Evolutionary conservation across 30 jellyfish, hydroid and myxozoan genomes (phyloP).

Genomic region (Mastigias papua): DNA sequence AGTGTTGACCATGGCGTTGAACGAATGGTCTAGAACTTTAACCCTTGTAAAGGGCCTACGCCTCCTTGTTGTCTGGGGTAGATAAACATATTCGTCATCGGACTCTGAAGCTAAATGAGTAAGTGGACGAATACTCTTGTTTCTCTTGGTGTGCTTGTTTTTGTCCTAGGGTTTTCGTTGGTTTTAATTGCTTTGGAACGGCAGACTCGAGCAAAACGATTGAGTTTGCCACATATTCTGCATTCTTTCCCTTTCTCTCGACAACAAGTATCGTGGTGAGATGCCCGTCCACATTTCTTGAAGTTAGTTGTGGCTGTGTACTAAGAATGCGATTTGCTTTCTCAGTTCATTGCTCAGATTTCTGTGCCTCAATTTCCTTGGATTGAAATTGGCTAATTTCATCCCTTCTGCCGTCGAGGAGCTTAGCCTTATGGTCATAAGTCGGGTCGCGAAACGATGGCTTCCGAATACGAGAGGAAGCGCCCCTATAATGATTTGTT

Average conservation of each 20-base stretch:
- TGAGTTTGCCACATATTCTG: conserved; percentile 16
- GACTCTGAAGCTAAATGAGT: conserved; percentile 17
- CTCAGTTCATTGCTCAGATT: too few species aligned
- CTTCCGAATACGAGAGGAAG: conserved; percentile 24
- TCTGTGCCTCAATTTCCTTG: too few species aligned
- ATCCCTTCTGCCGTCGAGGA: not conserved
- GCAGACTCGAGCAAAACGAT: conserved; percentile 46
- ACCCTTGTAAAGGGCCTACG: not conserved
- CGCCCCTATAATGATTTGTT: conserved; percentile 20
- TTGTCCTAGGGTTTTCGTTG: not conserved
- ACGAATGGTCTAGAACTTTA: conserved; percentile 8
- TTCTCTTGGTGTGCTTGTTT: not conserved
- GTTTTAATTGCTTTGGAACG: conserved; percentile 4
- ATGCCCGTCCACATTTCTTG: too few species aligned
- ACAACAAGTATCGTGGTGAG: too few species aligned
- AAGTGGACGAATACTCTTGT: conserved; percentile 15
- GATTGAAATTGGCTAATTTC: too few species aligned
- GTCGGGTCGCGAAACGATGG: conserved; percentile 21
- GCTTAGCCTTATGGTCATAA: not conserved
- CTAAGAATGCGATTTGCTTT: too few species aligned
- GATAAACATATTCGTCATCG: conserved; percentile 11
- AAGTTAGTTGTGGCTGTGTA: too few species aligned
- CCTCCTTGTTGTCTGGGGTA: not conserved
- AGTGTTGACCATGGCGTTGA: conserved; percentile 16
- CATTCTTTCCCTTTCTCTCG: conserved; percentile 47